Percentiles rank a stretch among this genome's conserved stretches.
phyloP scores from a whole-genome alignment of 2,113 vertebrate species.

The Trinectes maculatus region DNA sequence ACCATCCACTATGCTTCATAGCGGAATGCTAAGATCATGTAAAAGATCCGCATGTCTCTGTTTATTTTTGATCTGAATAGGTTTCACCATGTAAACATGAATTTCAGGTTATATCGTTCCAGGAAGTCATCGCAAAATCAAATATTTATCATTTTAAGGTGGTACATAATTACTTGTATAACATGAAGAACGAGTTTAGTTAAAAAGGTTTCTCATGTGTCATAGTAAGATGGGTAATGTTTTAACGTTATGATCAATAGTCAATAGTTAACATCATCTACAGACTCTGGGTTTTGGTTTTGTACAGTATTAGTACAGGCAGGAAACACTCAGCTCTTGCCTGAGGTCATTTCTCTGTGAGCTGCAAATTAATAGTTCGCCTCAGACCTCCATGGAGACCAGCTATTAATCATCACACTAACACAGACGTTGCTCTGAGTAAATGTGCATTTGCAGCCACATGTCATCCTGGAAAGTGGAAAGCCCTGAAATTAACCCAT shows the following conservation, averaged over 20 bases:
- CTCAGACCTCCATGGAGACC: neutral
- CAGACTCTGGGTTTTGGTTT: neutral
- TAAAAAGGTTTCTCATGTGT: neutral
- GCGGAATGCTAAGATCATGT: neutral
- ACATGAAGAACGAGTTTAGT: too few species aligned
- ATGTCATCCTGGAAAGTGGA: neutral
- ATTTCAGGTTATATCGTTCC: too few species aligned
- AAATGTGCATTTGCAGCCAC: neutral
- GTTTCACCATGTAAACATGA: too few species aligned
- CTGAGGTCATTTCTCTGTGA: neutral
- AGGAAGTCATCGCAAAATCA: too few species aligned
- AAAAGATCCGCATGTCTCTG: neutral
- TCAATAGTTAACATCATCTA: too few species aligned
- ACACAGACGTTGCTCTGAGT: neutral
- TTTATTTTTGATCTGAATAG: too few species aligned
- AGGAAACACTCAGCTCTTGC: neutral
- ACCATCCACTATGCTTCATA: neutral
- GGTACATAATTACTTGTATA: too few species aligned
- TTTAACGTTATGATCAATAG: too few species aligned
- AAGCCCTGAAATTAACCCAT: neutral
- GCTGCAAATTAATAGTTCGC: slow-evolving; percentile 1
- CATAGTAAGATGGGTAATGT: neutral
- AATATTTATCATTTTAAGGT: too few species aligned
- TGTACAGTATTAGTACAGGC: neutral
- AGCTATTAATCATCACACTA: slow-evolving; percentile 7